Conservation (phyloP, 2,113 vertebrate species). For the Meleagris gallopavo region DNA sequence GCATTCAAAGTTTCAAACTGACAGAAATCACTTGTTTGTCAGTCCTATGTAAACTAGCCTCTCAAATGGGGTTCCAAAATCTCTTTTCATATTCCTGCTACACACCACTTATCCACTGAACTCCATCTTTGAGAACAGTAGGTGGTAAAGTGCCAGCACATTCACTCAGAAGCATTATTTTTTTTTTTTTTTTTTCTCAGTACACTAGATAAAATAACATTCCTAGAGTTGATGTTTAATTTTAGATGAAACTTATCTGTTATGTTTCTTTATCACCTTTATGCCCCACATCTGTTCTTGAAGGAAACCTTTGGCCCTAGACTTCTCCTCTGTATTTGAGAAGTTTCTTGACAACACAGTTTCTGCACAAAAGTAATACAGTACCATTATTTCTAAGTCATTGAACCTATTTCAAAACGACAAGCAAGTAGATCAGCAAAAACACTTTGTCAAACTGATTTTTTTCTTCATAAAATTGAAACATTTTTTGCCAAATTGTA, state of each 20-base stretch:
- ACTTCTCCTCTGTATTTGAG: not conserved
- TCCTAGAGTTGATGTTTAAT: not conserved
- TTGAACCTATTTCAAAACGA: not conserved
- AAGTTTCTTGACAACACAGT: not conserved
- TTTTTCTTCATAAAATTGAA: not conserved
- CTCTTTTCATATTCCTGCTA: not conserved
- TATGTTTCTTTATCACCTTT: not conserved
- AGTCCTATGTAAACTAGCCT: not conserved
- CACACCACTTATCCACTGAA: slow-evolving; percentile 17
- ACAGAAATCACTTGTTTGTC: not conserved
- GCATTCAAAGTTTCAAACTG: not conserved
- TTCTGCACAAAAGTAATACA: not conserved
- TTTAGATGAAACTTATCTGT: not conserved
- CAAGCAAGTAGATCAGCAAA: not conserved
- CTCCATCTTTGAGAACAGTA: slow-evolving; percentile 9
- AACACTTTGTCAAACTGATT: not conserved
- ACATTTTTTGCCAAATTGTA: not conserved
- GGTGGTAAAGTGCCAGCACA: slow-evolving; percentile 7
- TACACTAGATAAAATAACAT: not conserved
- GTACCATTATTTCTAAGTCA: not conserved
- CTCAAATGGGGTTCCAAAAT: not conserved
- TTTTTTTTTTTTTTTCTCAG: not conserved
- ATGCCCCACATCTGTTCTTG: not conserved
- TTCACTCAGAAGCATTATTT: not conserved
- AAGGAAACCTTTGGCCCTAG: not conserved